Conservation (phyloP, 2,113 vertebrate species). For the Accipiter cooperii region DNA sequence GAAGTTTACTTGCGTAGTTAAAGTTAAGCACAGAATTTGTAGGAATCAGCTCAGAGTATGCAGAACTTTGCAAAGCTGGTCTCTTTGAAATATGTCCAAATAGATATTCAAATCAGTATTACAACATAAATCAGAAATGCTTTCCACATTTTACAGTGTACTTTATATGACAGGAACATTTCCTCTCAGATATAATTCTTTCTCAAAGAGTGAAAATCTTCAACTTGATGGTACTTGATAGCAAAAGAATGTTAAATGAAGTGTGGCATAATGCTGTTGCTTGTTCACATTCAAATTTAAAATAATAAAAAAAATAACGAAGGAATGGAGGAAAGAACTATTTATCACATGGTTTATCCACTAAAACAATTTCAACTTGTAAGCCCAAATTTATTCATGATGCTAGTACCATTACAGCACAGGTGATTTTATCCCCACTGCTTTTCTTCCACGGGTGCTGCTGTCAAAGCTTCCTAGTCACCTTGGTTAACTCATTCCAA, state of each 20-base stretch:
- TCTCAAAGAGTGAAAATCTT: background rate
- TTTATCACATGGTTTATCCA: background rate
- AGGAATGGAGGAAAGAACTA: background rate
- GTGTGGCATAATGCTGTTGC: background rate
- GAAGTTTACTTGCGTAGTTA: background rate
- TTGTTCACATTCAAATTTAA: background rate
- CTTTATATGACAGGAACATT: background rate
- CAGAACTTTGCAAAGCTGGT: background rate
- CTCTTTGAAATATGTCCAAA: background rate
- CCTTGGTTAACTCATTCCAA: background rate
- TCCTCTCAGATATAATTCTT: background rate
- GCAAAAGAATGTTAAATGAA: background rate
- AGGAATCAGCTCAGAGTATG: background rate
- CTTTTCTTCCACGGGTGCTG: background rate
- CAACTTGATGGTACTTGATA: background rate
- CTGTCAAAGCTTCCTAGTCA: background rate
- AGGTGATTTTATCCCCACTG: background rate
- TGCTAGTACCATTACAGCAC: background rate
- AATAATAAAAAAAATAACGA: background rate
- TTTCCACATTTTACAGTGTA: background rate
- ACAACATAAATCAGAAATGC: slow-evolving; percentile 12
- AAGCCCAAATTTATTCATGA: background rate
- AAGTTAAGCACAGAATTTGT: background rate
- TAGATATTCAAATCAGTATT: background rate
- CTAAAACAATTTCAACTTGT: background rate